Percentiles rank a stretch among this genome's conserved stretches.
These are phyloP conservation scores for Sebastiscus tertius DNA, from an alignment of 2,797 vertebrate genomes.

Conservation along the genomic window DNA sequence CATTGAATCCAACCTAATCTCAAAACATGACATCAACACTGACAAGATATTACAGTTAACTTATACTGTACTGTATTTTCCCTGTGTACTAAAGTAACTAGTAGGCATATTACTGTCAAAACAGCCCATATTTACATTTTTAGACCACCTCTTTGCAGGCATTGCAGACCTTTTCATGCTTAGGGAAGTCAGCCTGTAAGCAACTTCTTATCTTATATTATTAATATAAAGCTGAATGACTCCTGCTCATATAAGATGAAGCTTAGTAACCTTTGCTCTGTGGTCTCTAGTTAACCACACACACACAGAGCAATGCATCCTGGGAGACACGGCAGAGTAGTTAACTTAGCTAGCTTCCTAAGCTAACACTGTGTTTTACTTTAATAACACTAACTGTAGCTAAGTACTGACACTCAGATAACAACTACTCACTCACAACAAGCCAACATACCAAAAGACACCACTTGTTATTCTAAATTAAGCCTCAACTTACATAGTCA, in stretches of 20 bases:
- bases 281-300: neutral
- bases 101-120: too few species aligned
- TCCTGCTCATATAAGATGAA: neutral
- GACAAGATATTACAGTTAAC: neutral
- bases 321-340: conserved; percentile 11
- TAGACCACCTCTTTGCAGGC: neutral
- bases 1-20: neutral
- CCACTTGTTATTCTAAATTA: conserved; percentile 25
- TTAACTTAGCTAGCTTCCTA: conserved; percentile 46
- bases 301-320: conserved; percentile 6
- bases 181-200: too few species aligned
- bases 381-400: conserved; percentile 19
- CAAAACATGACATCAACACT: neutral
- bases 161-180: neutral
- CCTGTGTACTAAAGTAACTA: neutral
- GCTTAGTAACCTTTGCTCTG: neutral
- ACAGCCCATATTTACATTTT: neutral
- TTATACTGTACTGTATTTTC: too few species aligned
- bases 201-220: neutral
- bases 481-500: conserved; percentile 16
- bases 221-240: neutral
- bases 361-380: conserved; percentile 49
- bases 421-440: neutral
- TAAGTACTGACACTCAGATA: neutral
- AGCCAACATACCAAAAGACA: neutral